Percentiles rank a stretch among this genome's conserved stretches.
phyloP scores from a whole-genome alignment of 2,888 invertebrate species.

The Pristionchus maxplancki region DNA sequence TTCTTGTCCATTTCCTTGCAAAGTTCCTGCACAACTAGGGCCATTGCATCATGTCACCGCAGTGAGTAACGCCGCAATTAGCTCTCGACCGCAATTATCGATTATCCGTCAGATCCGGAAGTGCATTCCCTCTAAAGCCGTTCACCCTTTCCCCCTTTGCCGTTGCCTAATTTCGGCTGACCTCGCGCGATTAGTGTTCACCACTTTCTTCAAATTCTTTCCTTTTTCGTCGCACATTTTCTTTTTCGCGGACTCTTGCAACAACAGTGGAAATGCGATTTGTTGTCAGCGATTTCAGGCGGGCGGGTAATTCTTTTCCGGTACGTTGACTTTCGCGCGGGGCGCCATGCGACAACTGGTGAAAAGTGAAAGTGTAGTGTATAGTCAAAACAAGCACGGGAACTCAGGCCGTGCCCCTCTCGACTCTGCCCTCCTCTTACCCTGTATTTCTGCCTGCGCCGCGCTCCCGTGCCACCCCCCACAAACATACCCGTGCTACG shows the following conservation, averaged over 20 bases:
- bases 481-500: neutral
- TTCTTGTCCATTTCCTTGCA: no score
- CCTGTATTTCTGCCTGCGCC: neutral
- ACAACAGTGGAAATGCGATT: neutral
- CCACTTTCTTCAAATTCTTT: neutral
- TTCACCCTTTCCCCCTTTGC: neutral
- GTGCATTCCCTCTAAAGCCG: neutral
- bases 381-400: conserved; percentile 7
- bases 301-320: neutral
- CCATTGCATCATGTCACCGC: no score
- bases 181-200: neutral
- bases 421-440: neutral
- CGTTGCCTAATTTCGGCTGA: neutral
- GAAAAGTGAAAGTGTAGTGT: conserved; percentile 23
- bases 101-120: neutral
- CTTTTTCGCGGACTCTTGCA: neutral
- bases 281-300: neutral
- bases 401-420: neutral
- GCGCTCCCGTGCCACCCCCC: neutral
- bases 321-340: neutral
- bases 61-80: neutral
- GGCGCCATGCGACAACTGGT: neutral
- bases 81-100: conserved; percentile 7
- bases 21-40: no score
- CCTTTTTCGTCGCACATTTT: neutral